Evolutionary conservation across 2,113 vertebrate species (phyloP), one percentile per base, ranked within the genome.

Genomic region (Zingel zingel): DNA sequence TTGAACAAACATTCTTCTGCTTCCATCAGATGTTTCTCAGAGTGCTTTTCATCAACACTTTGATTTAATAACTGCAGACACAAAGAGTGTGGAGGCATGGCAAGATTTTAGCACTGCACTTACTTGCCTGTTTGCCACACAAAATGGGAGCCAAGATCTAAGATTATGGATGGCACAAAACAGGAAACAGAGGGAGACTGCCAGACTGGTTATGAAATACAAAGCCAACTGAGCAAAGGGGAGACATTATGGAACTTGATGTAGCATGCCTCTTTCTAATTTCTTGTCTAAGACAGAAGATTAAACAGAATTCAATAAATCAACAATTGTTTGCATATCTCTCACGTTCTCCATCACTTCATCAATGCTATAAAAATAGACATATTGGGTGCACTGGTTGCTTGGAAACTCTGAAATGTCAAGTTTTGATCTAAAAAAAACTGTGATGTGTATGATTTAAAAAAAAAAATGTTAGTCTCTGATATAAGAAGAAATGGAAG

Each of bases 31-130:
- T 2, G 1, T 64, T 33, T 53, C 78, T 81, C 36, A 5, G 16
- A 51, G 62, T 56, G 57, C 33, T 69, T 74, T 61, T 79, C 51
- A 45, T 47, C 77, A 33, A 4, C 1, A 0, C 65, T 74, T 81
- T 88, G 65, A 91, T 84, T 86, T 75, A 87, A 69, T 70, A 84
- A 81, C 59, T 50, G 47, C 50, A 79, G 67, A 72, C 53, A 67
- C 51, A 74, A 71, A 61, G 58, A 73, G 62, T 51, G 73, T 70
- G 57, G 36, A 77, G 4, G 36, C 68, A 69, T 3, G 0, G 12
- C 6, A 2, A 33, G 36, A 36, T 69, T 66, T 86, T 48, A 77
- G 68, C 2, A 4, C 39, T 18, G 33, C 69, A 43, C 69, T 71
- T 8, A 58, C 70, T 72, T 8, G 23, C 23, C 33, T 79, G 33